phyloP scores from a whole-genome alignment of 2,888 invertebrate genomes.

The Drosophila mimetica region DNA sequence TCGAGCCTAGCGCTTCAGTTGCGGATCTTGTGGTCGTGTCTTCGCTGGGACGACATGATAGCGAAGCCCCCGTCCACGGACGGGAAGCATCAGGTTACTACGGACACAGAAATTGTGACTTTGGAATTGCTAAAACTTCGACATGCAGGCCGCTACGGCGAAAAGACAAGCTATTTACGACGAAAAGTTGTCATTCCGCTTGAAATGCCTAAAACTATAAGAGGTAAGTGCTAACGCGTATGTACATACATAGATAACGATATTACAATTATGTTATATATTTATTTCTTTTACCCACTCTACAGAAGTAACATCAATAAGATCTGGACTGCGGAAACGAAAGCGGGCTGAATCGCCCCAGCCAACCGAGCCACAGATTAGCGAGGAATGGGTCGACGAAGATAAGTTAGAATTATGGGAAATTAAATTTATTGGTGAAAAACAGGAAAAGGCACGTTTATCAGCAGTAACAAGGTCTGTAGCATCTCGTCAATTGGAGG shows the following conservation, averaged over 20 bases:
- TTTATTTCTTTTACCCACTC: not conserved
- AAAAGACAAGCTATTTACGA: slow-evolving; percentile 96
- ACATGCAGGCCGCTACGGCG: slow-evolving; percentile 94
- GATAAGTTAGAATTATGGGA: slow-evolving; percentile 98
- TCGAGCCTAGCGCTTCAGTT: slow-evolving; percentile 95
- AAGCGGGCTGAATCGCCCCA: slow-evolving; percentile 97
- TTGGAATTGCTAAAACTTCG: slow-evolving; percentile 95
- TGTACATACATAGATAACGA: too few relatives aligned
- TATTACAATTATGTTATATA: not conserved
- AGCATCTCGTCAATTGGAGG: slow-evolving; percentile 90
- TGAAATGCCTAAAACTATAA: slow-evolving; percentile 95
- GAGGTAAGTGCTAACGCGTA: slow-evolving; percentile 86
- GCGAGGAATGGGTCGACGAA: slow-evolving; percentile 98
- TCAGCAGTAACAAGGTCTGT: slow-evolving; percentile 86
- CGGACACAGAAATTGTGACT: slow-evolving; percentile 97
- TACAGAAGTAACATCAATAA: slow-evolving; percentile 95
- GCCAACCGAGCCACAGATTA: slow-evolving; percentile 96
- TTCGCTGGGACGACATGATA: slow-evolving; percentile 98
- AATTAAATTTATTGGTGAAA: slow-evolving; percentile 96
- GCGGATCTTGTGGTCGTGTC: slow-evolving; percentile 95
- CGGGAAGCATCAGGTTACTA: slow-evolving; percentile 96
- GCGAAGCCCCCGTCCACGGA: slow-evolving; percentile 92
- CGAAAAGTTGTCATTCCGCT: slow-evolving; percentile 97
- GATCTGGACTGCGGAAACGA: slow-evolving; percentile 96
- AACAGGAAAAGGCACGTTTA: slow-evolving; percentile 87